These are phyloP conservation scores for Medauroidea extradentata DNA, from an alignment of 1,140 invertebrate species.

Conservation along the genomic window DNA sequence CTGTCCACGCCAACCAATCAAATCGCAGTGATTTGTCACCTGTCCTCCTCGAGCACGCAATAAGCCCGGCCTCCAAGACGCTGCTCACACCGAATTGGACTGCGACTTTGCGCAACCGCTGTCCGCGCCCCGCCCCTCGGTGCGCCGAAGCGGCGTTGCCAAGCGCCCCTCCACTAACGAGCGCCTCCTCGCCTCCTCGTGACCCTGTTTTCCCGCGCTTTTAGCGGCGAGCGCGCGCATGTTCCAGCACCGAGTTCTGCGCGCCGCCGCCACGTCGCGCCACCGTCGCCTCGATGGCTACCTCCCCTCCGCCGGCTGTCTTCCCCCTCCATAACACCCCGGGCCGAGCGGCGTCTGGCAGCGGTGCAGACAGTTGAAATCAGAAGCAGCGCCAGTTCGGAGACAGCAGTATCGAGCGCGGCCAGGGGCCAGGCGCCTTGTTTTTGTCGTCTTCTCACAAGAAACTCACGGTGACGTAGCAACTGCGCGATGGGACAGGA, in stretches of 20 bases:
- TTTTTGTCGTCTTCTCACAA: too few species aligned
- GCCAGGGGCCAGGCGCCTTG: too few species aligned
- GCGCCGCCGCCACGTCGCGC: neutral
- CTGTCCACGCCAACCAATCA: slow-evolving; percentile 10
- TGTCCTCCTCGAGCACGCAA: slow-evolving; percentile 5
- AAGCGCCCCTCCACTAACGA: neutral
- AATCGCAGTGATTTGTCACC: slow-evolving; percentile 17
- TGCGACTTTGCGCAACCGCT: slow-evolving; percentile 6
- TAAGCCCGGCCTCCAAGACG: slow-evolving; percentile 7
- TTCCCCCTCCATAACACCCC: neutral
- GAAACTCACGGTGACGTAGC: too few species aligned
- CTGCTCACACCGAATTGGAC: slow-evolving; percentile 6
- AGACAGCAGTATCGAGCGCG: neutral
- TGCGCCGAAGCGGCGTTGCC: neutral
- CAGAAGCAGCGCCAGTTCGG: neutral
- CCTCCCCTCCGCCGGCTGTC: neutral
- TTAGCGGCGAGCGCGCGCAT: neutral
- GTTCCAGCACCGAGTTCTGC: too few species aligned
- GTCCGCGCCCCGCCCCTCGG: neutral
- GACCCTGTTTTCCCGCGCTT: neutral
- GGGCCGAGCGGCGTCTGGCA: neutral
- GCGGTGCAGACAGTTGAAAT: neutral
- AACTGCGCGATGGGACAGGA: too few species aligned
- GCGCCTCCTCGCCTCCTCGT: neutral
- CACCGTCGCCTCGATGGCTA: neutral